phyloP scores from a whole-genome alignment of 2,113 vertebrate species.

The Gallinago paraguaiae region DNA sequence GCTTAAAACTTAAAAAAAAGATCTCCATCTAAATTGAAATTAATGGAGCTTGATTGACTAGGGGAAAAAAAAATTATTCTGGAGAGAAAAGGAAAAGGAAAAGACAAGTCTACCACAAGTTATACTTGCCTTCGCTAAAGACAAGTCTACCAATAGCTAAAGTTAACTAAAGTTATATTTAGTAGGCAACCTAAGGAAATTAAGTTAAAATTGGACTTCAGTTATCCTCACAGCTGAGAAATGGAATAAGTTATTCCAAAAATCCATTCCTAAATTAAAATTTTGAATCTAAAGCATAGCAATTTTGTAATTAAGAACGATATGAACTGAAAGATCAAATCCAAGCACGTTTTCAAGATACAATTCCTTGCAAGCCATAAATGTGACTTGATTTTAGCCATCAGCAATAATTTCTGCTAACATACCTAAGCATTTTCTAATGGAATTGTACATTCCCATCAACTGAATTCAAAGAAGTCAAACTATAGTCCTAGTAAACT shows the following conservation, averaged over 20 bases:
- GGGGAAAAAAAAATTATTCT: background rate
- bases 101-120: background rate
- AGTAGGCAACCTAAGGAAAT: background rate
- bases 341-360: background rate
- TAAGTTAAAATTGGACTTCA: conserved; percentile 16
- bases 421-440: background rate
- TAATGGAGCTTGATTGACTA: background rate
- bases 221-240: background rate
- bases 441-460: background rate
- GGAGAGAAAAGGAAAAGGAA: background rate
- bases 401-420: background rate
- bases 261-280: background rate
- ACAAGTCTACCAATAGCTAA: background rate
- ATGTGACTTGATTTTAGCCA: background rate
- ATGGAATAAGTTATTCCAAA: background rate
- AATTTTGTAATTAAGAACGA: background rate
- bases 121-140: background rate
- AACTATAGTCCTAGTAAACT: background rate
- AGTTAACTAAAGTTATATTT: background rate
- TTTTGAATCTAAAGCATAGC: background rate
- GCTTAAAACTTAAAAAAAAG: background rate
- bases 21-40: background rate
- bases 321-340: background rate
- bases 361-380: background rate
- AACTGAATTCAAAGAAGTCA: background rate